These are phyloP conservation scores for Clostera curtula DNA, from an alignment of 2,888 invertebrate genomes.

Conservation along the genomic window DNA sequence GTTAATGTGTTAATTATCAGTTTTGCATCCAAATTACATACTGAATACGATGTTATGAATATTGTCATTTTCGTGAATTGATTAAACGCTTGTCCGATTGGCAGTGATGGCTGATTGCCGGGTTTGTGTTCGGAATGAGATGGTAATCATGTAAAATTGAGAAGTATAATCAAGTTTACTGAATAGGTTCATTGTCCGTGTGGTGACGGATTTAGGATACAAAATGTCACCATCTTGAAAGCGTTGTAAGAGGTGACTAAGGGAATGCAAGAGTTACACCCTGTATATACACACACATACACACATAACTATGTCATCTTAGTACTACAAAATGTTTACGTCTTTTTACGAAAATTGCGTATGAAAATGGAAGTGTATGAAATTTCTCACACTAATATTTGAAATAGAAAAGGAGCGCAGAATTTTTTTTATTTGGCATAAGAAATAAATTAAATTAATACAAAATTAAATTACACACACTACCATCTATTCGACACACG, in stretches of 20 bases:
- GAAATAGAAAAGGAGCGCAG: no score
- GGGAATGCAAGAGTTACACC: no score
- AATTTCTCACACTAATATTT: no score
- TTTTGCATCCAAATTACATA: conserved; percentile 63
- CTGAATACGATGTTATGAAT: conserved; percentile 51
- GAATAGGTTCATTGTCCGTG: background rate
- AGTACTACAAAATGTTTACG: background rate
- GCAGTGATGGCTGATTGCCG: conserved; percentile 32
- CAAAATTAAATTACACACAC: no score
- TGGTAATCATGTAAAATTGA: conserved; percentile 14
- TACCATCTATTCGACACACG: no score
- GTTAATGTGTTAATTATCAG: conserved; percentile 69
- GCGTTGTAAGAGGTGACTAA: no score
- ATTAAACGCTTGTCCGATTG: conserved; percentile 47
- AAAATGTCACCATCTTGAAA: no score
- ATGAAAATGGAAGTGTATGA: no score
- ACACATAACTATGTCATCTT: background rate
- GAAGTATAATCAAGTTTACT: conserved; percentile 6
- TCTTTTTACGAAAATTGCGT: no score
- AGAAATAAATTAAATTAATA: no score
- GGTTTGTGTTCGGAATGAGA: conserved; percentile 22
- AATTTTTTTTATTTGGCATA: no score
- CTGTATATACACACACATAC: no score
- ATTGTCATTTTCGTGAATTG: conserved; percentile 54
- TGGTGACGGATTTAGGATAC: background rate